Evolutionary conservation across 1,140 invertebrate species (phyloP), one percentile per base, ranked within the genome.

Genomic region (Lysiphlebus fabarum): DNA sequence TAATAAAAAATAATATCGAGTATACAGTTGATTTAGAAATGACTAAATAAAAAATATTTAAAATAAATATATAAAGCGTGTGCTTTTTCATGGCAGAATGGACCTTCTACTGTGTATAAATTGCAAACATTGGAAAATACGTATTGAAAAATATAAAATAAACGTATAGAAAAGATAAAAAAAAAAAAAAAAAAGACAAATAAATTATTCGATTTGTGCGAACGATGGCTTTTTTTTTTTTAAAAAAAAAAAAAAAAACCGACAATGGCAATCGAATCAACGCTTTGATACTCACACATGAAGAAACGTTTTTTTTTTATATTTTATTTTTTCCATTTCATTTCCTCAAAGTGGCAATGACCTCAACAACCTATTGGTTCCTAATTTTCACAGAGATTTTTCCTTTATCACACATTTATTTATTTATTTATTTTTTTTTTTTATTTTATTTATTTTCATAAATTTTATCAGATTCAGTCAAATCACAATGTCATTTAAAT

Each of bases 331-430:
- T 51, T 51, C 38, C 49, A 51, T 51, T 51, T 51, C 49, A 36
- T 51, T 51, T 51, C 49, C 49, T 51, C 49, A 51, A 36, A 34
- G 49, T 51, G 49, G 49, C 49, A 36, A 51, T 51, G 49, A 51
- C 49, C 49, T 51, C 49, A 33, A 37, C 49, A 36, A 26, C 7
- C 49, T 33, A 51, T 51, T 51, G 49, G 49, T 51, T 51, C 49
- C 48, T n/a, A 17, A 40, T 40, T 40, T 26, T 2, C 38, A 8
- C 38, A 40, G 10, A 8, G 7, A 8, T 40, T 40, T 40, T 38
- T n/a, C 49, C 37, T 5, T 36, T 26, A 17, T 6, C 49, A 33
- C 36, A 11, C 10, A 38, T n/a, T 36, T 4, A 11, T 12, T 49
- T 26, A 26, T 11, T 34, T 5, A 40, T 12, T 49, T 33, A 2